A percentile compares a stretch with the other conserved stretches of the same genome.
Conservation (phyloP, 2,888 invertebrate species). For the Argyra leucocephala region DNA sequence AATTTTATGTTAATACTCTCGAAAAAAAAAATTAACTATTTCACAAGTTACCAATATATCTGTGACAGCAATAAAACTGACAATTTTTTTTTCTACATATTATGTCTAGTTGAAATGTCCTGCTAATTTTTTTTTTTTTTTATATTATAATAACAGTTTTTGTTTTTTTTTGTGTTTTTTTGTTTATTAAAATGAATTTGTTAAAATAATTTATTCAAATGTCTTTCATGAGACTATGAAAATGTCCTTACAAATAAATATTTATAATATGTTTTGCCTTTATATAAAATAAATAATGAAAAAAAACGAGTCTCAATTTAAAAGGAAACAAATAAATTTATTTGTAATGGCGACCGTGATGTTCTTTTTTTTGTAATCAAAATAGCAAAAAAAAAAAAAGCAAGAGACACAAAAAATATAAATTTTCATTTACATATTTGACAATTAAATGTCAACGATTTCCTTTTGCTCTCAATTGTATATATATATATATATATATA, state of each 20-base stretch:
- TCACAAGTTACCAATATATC: too few relatives aligned
- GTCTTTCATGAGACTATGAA: not conserved
- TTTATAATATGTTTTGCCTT: too few relatives aligned
- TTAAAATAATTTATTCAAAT: conserved; percentile 4
- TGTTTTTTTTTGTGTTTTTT: too few relatives aligned
- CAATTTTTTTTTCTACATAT: too few relatives aligned
- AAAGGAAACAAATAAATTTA: not conserved
- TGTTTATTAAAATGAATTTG: not conserved
- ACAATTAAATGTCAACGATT: conserved; percentile 3
- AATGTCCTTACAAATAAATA: not conserved
- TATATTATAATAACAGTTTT: too few relatives aligned
- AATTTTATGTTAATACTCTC: too few relatives aligned
- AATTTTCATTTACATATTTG: not conserved
- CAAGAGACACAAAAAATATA: not conserved
- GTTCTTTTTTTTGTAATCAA: not conserved
- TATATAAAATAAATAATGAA: not conserved
- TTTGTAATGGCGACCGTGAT: not conserved
- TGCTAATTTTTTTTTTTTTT: too few relatives aligned
- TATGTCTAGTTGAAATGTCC: too few relatives aligned
- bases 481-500: too few relatives aligned
- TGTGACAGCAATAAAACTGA: too few relatives aligned
- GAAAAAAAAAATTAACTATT: too few relatives aligned
- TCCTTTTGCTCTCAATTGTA: not conserved
- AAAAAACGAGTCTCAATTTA: not conserved
- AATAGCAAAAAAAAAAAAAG: not conserved